Evolutionary conservation across 2,888 invertebrate species (phyloP).

Genomic region (Gisinianus flammeolus): DNA sequence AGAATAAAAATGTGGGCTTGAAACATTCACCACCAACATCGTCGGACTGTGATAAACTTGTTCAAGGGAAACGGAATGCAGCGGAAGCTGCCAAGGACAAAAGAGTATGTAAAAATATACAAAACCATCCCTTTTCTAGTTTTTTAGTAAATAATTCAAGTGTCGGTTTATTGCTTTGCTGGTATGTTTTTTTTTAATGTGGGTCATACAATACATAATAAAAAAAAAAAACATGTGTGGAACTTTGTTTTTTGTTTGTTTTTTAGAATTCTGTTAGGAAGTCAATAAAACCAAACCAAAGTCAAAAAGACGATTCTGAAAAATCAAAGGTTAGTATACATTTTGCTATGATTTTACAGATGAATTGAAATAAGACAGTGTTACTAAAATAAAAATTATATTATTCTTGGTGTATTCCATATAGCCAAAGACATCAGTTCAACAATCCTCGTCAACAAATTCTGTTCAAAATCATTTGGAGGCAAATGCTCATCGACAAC

Average conservation of each 20-base stretch:
- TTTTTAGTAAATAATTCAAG: too few species aligned
- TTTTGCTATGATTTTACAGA: too few species aligned
- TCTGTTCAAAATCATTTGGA: not conserved
- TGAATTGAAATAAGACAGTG: too few species aligned
- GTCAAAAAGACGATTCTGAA: not conserved
- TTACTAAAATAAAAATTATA: not conserved
- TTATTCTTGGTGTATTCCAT: not conserved
- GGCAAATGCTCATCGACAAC: constrained; percentile 12
- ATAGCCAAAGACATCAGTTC: constrained; percentile 9
- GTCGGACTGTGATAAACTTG: constrained; percentile 7
- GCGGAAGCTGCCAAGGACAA: too few species aligned
- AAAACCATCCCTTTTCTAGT: too few species aligned
- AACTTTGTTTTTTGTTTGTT: not conserved
- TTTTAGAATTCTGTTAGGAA: not conserved
- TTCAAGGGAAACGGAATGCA: not conserved
- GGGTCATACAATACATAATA: too few species aligned
- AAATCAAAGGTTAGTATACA: not conserved
- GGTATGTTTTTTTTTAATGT: too few species aligned
- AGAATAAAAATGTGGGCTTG: not conserved
- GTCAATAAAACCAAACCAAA: not conserved
- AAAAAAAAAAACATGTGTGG: too few species aligned
- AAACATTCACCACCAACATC: not conserved
- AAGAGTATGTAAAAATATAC: too few species aligned
- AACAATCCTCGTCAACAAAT: not conserved
- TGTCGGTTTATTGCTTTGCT: too few species aligned